Percentiles rank a stretch among this genome's conserved stretches.
phyloP scores from a whole-genome alignment of 2,797 vertebrate species.

The Acanthurus leucopareius region DNA sequence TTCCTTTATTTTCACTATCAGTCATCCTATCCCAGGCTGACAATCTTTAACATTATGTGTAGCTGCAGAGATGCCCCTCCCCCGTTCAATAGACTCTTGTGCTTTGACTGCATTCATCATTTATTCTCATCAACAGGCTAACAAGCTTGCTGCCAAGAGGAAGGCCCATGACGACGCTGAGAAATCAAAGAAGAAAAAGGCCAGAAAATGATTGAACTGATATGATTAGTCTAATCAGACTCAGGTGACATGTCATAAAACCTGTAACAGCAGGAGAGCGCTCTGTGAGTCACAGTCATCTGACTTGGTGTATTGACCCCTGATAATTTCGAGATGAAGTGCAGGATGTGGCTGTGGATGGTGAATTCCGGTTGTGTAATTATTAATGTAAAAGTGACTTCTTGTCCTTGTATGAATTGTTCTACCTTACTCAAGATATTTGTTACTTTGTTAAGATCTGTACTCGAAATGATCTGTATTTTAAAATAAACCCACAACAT shows the following conservation, averaged over 20 bases:
- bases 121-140: constrained; percentile 86
- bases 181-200: constrained; percentile 89
- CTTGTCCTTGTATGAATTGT: constrained; percentile 35
- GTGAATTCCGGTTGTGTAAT: constrained; percentile 42
- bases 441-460: constrained; percentile 44
- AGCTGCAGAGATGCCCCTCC: constrained; percentile 16
- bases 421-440: constrained; percentile 40
- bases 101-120: constrained; percentile 44
- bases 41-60: constrained; percentile 52
- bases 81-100: constrained; percentile 49
- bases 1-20: constrained; percentile 27
- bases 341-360: constrained; percentile 20
- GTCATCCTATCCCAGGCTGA: constrained; percentile 40
- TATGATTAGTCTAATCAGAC: constrained; percentile 50
- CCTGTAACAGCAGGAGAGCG: constrained; percentile 11
- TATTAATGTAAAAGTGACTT: constrained; percentile 46
- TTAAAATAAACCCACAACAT: constrained; percentile 48
- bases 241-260: constrained; percentile 26
- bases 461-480: constrained; percentile 43
- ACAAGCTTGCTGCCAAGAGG: constrained; percentile 94
- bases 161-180: constrained; percentile 91
- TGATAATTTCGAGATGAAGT: constrained; percentile 29
- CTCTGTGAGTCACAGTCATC: neutral
- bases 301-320: neutral
- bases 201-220: constrained; percentile 67